Conservation (phyloP, 2,797 vertebrate species). For the Serranus cabrilla region DNA sequence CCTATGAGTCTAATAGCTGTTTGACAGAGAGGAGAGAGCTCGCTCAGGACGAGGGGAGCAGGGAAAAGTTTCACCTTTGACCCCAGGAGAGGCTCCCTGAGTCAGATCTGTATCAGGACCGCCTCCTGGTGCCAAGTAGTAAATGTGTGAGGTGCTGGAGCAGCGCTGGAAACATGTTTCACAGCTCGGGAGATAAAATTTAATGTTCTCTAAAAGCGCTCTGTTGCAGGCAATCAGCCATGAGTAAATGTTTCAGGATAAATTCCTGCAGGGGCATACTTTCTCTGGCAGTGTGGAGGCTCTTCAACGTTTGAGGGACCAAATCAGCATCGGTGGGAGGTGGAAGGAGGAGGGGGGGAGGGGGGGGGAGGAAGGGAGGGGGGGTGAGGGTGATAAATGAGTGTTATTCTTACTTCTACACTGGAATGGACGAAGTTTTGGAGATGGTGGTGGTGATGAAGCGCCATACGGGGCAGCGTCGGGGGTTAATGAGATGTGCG, state of each 20-base stretch:
- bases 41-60: neutral
- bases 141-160: conserved; percentile 42
- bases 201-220: conserved; percentile 50
- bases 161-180: conserved; percentile 58
- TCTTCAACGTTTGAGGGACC: conserved; percentile 37
- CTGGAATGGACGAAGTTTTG: conserved; percentile 48
- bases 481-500: conserved; percentile 71
- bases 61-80: conserved; percentile 61
- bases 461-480: conserved; percentile 22
- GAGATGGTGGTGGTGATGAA: conserved; percentile 40
- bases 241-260: conserved; percentile 70
- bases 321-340: conserved; percentile 18
- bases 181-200: conserved; percentile 52
- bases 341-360: neutral
- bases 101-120: conserved; percentile 19
- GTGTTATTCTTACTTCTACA: conserved; percentile 54
- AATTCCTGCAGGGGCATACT: conserved; percentile 67
- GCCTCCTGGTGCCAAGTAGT: conserved; percentile 28
- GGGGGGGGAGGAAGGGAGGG: too few species aligned
- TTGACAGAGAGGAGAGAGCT: conserved; percentile 39
- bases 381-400: conserved; percentile 24
- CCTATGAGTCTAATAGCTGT: conserved; percentile 51
- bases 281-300: conserved; percentile 42
- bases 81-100: conserved; percentile 30
- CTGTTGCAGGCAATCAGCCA: conserved; percentile 63